Evolutionary conservation across 2,888 invertebrate species (phyloP), one percentile per base, ranked within the genome.

Genomic region (Pachydiplax longipennis): DNA sequence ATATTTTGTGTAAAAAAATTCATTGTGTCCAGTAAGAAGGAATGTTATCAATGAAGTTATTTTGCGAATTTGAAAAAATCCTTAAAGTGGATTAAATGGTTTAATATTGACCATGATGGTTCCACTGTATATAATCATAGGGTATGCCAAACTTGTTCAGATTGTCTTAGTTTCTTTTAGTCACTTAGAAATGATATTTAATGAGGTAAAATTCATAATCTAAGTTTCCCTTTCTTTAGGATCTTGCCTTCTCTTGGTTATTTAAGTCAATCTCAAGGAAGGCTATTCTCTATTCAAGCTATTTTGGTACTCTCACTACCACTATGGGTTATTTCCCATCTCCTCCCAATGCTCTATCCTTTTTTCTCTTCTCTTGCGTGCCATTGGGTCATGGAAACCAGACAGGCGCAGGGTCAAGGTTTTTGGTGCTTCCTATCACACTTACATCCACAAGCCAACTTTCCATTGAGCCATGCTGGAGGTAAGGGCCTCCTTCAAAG

Each of bases 351-450:
- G 73, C 90, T 91, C 81, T 91, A 80, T 90, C 90, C 82, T 73
- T n/a, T 44, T 58, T 61, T 53, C 31, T 61, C 83, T 61, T 90
- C 87, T 90, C 53, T 91, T 90, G 90, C 87, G 80, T 90, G 81
- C 61, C 90, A 65, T 81, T 61, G 90, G 90, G 91, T 31, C 80
- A 83, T 73, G 65, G 80, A 31, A 81, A 25, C 92, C 93, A 93
- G 94, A 93, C 93, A 94, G 92, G 93, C 94, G 93, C 92, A 93
- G 92, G 93, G 93, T 91, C 93, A 93, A 92, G 93, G 94, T 93
- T 93, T 94, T 92, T 94, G 94, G 94, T 94, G 93, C 93, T 94
- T 94, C 93, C 93, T 94, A 93, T 94, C 94, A 91, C 91, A 91
- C 92, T 93, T 93, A 93, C 93, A 93, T 93, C 93, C 94, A 92